phyloP scores from a whole-genome alignment of 2,113 vertebrate genomes.

The Coturnix japonica region DNA sequence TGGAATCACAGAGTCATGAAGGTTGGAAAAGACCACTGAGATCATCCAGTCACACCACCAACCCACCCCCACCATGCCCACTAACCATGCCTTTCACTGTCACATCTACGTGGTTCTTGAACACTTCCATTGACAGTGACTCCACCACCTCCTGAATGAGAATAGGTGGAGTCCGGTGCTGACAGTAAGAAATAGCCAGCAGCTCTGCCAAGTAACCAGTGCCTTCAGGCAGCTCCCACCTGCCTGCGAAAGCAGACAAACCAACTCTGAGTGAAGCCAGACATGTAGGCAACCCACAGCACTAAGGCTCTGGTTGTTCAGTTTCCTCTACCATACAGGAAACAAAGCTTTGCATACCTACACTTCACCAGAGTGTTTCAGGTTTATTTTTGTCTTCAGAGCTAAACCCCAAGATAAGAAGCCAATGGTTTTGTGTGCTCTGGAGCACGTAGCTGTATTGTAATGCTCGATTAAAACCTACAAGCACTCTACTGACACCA shows the following conservation, averaged over 20 bases:
- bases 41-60: not conserved
- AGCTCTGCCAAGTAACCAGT: conserved; percentile 2
- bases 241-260: conserved; percentile 14
- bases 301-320: not conserved
- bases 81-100: no score
- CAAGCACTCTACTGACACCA: not conserved
- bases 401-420: not conserved
- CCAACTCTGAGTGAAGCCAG: not conserved
- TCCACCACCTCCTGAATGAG: not conserved
- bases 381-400: conserved; percentile 38
- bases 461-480: not conserved
- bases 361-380: conserved; percentile 18
- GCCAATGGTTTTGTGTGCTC: not conserved
- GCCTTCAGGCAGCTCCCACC: not conserved
- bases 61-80: no score
- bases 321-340: conserved; percentile 5
- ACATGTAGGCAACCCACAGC: not conserved
- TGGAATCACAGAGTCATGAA: not conserved
- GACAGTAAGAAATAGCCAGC: not conserved
- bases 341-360: conserved; percentile 42
- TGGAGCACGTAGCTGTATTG: not conserved
- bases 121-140: no score
- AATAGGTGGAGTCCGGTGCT: not conserved
- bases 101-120: no score
- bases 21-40: no score